Evolutionary conservation across 2,113 vertebrate genomes (phyloP).

Genomic region (Ceyx melanurus): DNA sequence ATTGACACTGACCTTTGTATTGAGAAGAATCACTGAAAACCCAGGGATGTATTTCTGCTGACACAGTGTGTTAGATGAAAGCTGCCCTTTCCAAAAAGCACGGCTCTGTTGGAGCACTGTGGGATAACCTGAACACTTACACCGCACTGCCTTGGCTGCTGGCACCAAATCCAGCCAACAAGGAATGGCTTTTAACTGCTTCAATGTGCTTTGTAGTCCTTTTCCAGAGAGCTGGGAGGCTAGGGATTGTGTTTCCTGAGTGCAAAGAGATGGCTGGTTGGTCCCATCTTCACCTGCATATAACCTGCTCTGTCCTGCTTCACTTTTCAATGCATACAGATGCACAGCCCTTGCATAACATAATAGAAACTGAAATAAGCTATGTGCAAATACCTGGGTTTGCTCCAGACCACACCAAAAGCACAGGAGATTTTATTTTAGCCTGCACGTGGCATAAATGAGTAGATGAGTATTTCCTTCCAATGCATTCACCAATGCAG

Average conservation of each 20-base stretch:
- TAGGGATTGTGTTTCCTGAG: not conserved
- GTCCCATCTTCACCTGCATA: not conserved
- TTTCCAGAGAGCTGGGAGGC: not conserved
- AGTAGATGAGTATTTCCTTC: not conserved
- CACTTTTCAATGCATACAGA: not conserved
- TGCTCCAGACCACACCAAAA: not conserved
- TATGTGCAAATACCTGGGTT: not conserved
- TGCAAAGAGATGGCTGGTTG: not conserved
- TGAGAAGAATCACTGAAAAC: not conserved
- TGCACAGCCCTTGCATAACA: not conserved
- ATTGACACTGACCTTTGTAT: not conserved
- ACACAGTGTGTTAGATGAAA: not conserved
- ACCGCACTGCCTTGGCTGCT: not conserved
- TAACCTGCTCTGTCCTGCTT: not conserved
- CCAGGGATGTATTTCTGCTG: not conserved
- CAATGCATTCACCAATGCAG: not conserved
- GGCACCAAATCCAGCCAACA: not conserved
- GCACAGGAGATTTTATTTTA: not conserved
- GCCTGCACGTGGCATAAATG: not conserved
- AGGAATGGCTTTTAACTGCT: not conserved
- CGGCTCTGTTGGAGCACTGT: not conserved
- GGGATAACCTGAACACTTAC: not conserved
- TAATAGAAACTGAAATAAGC: not conserved
- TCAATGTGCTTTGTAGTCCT: not conserved
- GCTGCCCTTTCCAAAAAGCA: not conserved